phyloP scores from a whole-genome alignment of 2,113 vertebrate genomes.

The Narcine bancroftii region DNA sequence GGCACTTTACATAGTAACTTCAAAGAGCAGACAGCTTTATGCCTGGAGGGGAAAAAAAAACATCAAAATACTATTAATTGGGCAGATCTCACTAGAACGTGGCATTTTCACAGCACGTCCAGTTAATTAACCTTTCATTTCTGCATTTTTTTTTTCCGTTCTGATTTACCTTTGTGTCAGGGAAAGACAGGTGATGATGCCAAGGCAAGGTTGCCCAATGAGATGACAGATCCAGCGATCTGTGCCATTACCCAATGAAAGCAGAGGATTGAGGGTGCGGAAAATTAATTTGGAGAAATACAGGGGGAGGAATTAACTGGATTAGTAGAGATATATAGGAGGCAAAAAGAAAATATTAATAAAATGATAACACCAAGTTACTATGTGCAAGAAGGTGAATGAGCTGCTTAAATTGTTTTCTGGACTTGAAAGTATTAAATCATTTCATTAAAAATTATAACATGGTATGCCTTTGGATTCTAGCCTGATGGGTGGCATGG shows the following conservation, averaged over 20 bases:
- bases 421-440: neutral
- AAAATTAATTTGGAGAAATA: neutral
- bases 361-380: neutral
- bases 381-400: neutral
- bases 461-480: neutral
- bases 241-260: neutral
- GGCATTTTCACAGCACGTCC: no score
- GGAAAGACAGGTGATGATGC: no score
- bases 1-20: neutral
- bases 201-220: no score
- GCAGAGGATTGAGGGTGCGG: neutral
- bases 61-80: neutral
- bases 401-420: neutral
- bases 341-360: no score
- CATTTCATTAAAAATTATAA: no score
- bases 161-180: no score
- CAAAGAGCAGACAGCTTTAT: neutral
- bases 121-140: no score
- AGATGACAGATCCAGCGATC: no score
- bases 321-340: no score
- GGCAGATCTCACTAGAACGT: neutral
- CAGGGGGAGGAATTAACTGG: no score
- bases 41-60: neutral
- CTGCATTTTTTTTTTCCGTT: no score
- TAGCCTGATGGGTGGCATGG: no score